phyloP scores from a whole-genome alignment of 2,797 vertebrate genomes.

The Myiotriccus ornatus region DNA sequence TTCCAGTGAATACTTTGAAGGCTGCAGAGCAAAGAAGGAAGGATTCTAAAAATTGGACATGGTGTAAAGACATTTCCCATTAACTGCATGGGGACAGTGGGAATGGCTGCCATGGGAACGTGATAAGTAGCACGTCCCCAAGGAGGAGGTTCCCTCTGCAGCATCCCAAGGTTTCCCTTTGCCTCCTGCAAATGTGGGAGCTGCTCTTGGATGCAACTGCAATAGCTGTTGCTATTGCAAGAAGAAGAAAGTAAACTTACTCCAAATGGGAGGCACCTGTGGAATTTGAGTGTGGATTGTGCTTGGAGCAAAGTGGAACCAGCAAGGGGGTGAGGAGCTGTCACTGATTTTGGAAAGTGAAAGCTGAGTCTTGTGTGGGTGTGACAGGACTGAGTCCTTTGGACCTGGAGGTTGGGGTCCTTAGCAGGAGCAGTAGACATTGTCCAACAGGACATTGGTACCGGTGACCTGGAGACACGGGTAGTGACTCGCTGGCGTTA shows the following conservation, averaged over 20 bases:
- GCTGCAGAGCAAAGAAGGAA: neutral
- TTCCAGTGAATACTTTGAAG: accelerated
- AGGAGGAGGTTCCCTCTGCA: neutral
- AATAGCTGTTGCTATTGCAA: neutral
- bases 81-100: neutral
- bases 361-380: accelerated
- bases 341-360: neutral
- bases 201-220: neutral
- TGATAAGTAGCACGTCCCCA: neutral
- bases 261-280: neutral
- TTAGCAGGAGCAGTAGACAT: neutral
- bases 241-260: neutral
- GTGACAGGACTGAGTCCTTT: neutral
- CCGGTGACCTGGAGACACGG: accelerated
- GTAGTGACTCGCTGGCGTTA: neutral
- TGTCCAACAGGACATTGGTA: neutral
- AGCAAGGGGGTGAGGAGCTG: neutral
- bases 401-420: neutral
- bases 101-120: neutral
- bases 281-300: accelerated
- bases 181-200: accelerated
- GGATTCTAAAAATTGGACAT: neutral
- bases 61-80: neutral
- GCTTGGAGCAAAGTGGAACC: neutral
- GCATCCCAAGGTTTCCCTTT: neutral